Conservation (phyloP, 1,140 invertebrate genomes). For the Zaprionus vittiger region DNA sequence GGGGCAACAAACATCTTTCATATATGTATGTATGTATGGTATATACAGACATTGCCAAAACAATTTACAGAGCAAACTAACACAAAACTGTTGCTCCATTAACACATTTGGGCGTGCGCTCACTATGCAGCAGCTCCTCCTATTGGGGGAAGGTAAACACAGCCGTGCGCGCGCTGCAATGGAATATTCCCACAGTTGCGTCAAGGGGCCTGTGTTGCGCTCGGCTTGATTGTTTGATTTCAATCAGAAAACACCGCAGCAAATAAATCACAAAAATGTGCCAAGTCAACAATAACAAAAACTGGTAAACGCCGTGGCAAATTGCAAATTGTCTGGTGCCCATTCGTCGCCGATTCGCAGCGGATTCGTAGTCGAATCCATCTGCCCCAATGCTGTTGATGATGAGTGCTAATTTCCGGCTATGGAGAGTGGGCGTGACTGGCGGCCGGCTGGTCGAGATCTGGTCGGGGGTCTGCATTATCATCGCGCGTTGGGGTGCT, state of each 20-base stretch:
- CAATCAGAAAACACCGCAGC: constrained; percentile 66
- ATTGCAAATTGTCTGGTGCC: constrained; percentile 46
- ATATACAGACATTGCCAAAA: constrained; percentile 48
- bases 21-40: neutral
- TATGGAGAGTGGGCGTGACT: constrained; percentile 41
- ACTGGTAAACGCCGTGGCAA: constrained; percentile 53
- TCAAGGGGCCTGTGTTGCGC: constrained; percentile 43
- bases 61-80: constrained; percentile 59
- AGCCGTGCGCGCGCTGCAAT: constrained; percentile 56
- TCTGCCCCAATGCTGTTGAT: constrained; percentile 10
- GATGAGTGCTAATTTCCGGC: constrained; percentile 67
- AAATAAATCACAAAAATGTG: constrained; percentile 77
- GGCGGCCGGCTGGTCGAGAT: neutral
- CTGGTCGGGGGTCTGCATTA: neutral
- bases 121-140: neutral
- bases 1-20: constrained; percentile 22
- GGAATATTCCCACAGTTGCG: constrained; percentile 80
- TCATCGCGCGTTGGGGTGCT: constrained; percentile 43
- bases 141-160: constrained; percentile 44
- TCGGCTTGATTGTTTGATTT: constrained; percentile 56
- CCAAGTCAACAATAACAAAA: constrained; percentile 69
- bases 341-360: constrained; percentile 14
- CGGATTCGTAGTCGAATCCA: neutral
- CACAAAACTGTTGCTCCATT: constrained; percentile 74
- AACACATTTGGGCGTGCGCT: constrained; percentile 71